A percentile compares a stretch with the other conserved stretches of the same genome.
Conservation (phyloP, 2,797 vertebrate species). For the Salarias fasciatus region DNA sequence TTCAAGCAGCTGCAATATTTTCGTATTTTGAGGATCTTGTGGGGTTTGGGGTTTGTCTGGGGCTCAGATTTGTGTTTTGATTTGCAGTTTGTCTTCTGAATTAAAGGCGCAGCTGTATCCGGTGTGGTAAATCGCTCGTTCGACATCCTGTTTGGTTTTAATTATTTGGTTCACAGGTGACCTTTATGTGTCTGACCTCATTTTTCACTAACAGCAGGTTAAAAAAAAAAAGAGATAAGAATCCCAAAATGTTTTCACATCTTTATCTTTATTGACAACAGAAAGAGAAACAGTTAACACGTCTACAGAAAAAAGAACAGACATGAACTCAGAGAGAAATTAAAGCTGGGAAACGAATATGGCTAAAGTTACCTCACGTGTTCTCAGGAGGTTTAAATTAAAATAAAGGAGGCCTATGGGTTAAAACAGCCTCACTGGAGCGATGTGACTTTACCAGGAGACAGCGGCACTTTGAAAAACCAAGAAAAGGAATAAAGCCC, state of each 20-base stretch:
- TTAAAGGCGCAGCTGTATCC: too few relatives aligned
- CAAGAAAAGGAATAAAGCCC: neutral
- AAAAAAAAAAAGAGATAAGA: too few relatives aligned
- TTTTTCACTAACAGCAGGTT: too few relatives aligned
- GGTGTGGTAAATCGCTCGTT: conserved; percentile 12
- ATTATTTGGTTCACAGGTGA: too few relatives aligned
- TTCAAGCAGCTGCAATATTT: conserved; percentile 28
- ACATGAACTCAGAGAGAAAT: conserved; percentile 20
- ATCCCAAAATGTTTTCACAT: too few relatives aligned
- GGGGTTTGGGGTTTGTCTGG: neutral
- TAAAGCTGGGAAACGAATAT: conserved; percentile 47
- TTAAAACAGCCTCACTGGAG: too few relatives aligned
- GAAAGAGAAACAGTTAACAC: neutral
- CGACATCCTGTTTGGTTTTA: conserved; percentile 7
- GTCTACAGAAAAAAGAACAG: neutral
- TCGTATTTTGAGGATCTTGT: conserved; percentile 8
- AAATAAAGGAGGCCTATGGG: too few relatives aligned
- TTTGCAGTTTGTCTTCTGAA: conserved; percentile 1
- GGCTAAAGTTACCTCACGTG: conserved; percentile 1
- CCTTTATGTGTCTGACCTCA: too few relatives aligned
- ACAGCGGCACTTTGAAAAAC: too few relatives aligned
- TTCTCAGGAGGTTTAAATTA: conserved; percentile 36
- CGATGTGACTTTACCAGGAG: too few relatives aligned
- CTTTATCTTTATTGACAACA: neutral
- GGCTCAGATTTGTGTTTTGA: too few relatives aligned